Percentiles rank a stretch among this genome's conserved stretches.
phyloP scores from a whole-genome alignment of 2,113 vertebrate species.

The Raphicerus campestris region DNA sequence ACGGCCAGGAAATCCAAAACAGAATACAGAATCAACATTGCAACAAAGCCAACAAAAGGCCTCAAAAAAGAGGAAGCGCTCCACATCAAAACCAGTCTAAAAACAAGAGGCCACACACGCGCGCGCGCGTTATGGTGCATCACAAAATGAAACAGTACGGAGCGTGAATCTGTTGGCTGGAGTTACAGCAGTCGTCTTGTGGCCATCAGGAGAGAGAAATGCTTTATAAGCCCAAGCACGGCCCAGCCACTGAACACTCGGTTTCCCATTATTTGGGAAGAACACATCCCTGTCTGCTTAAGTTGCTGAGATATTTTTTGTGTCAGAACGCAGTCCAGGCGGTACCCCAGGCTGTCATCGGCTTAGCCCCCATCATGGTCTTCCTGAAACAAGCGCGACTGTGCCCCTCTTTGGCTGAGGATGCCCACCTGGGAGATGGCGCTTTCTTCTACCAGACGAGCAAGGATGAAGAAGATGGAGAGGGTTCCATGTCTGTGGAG shows the following conservation, averaged over 20 bases:
- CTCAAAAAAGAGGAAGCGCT: neutral
- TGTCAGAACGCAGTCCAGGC: neutral
- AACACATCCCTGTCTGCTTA: neutral
- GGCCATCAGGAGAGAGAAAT: neutral
- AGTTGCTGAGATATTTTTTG: neutral
- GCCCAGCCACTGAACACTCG: neutral
- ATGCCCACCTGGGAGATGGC: neutral
- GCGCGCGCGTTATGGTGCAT: rapidly evolving
- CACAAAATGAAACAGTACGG: rapidly evolving
- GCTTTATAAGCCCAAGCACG: neutral
- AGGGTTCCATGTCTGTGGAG: neutral
- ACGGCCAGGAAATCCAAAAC: neutral
- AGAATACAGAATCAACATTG: neutral
- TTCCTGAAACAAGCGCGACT: neutral
- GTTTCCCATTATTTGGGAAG: neutral
- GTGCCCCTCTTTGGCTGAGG: neutral
- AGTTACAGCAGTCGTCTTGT: neutral
- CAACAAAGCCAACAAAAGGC: neutral
- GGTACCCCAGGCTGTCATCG: neutral
- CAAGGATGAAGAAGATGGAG: neutral
- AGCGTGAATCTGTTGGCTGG: neutral
- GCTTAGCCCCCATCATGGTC: neutral
- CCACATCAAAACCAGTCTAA: neutral
- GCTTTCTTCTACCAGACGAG: neutral
- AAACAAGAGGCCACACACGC: neutral